A percentile compares a stretch with the other conserved stretches of the same genome.
Evolutionary conservation across 2,113 vertebrate species (phyloP).

Genomic region (Cephalopterus ornatus): DNA sequence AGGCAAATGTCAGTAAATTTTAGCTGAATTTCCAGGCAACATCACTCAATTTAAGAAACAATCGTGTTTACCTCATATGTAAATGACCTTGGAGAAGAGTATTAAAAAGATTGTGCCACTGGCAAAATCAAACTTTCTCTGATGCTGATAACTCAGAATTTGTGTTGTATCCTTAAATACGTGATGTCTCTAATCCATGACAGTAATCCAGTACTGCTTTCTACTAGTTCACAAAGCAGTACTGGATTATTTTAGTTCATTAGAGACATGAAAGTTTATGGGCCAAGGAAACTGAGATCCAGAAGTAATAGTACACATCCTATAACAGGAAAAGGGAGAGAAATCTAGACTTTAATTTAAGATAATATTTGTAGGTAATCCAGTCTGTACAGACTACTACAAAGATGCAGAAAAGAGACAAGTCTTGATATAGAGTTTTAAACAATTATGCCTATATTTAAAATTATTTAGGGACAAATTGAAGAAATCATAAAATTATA

Average conservation of each 20-base stretch:
- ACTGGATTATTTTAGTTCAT: not conserved
- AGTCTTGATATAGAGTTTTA: not conserved
- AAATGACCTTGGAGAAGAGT: not conserved
- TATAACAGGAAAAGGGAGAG: not conserved
- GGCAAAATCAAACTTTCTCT: not conserved
- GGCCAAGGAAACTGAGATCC: not conserved
- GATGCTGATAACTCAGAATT: not conserved
- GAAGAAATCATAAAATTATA: conserved; percentile 8
- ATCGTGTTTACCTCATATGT: not conserved
- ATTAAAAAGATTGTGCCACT: not conserved
- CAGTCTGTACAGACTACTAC: not conserved
- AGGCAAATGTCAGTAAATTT: not conserved
- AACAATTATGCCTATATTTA: not conserved
- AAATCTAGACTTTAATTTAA: not conserved
- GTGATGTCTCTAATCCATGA: not conserved
- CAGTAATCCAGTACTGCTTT: not conserved
- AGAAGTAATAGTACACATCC: not conserved
- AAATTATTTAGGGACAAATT: not conserved
- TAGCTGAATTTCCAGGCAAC: not conserved
- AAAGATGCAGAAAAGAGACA: not conserved
- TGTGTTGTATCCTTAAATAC: not conserved
- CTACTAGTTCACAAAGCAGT: not conserved
- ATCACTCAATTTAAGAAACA: not conserved
- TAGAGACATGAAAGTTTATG: not conserved
- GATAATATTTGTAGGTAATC: not conserved